Percentiles rank a stretch among this genome's conserved stretches.
These are phyloP conservation scores for Apamea crenata DNA, from an alignment of 2,888 invertebrate genomes.

Conservation along the genomic window DNA sequence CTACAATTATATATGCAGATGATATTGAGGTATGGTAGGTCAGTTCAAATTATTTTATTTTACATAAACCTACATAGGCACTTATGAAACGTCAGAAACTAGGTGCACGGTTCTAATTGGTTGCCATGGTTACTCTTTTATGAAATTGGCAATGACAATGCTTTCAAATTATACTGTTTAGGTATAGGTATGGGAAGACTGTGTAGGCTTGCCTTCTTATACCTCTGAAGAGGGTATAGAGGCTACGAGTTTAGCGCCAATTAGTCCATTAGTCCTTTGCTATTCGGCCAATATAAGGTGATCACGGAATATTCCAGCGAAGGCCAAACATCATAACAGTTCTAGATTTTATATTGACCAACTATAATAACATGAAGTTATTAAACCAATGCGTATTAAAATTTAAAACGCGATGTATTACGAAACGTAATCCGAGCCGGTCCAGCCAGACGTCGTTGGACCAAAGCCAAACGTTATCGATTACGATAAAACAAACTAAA, in stretches of 20 bases:
- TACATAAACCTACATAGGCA: not conserved
- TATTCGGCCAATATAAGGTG: not conserved
- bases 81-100: not conserved
- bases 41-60: not conserved
- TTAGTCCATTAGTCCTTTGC: not conserved
- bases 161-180: not conserved
- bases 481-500: constrained; percentile 59
- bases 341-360: constrained; percentile 8
- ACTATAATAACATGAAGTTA: constrained; percentile 38
- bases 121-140: not conserved
- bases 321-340: constrained; percentile 15
- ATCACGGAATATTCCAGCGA: not conserved
- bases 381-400: constrained; percentile 53
- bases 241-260: not conserved
- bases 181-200: not conserved
- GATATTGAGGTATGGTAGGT: not conserved
- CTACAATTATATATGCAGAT: too few species aligned
- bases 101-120: not conserved
- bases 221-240: not conserved
- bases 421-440: constrained; percentile 47
- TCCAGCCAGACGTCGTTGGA: constrained; percentile 49
- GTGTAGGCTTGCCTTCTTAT: too few species aligned
- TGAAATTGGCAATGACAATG: not conserved
- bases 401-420: constrained; percentile 59
- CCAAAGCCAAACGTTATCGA: constrained; percentile 57